Evolutionary conservation across 2,113 vertebrate genomes (phyloP).

Genomic region (Chlamydotis undulata): DNA sequence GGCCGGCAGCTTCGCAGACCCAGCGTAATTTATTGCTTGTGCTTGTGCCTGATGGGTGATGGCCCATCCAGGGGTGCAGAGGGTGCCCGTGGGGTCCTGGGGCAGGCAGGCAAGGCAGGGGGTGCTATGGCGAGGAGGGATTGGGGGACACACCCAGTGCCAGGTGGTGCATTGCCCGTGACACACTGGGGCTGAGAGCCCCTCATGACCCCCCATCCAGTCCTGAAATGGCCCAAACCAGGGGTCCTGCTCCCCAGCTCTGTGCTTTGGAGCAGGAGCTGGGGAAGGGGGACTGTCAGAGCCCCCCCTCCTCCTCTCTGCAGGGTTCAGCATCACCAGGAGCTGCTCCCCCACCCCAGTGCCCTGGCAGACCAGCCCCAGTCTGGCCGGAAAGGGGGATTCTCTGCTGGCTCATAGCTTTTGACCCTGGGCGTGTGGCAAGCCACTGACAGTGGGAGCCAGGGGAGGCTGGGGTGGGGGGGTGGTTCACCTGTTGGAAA

Average conservation of each 20-base stretch:
- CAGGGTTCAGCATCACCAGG: accelerated
- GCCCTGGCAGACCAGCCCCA: not conserved
- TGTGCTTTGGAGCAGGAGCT: not conserved
- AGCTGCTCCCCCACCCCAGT: not conserved
- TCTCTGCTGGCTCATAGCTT: not conserved
- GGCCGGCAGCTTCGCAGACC: not conserved
- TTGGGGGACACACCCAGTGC: too few relatives aligned
- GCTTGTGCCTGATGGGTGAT: not conserved
- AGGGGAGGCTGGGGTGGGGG: not conserved
- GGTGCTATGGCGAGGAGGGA: not conserved
- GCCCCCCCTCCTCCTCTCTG: not conserved
- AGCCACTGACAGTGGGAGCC: accelerated
- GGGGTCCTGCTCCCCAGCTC: not conserved
- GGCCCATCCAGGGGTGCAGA: accelerated
- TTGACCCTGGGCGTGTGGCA: not conserved
- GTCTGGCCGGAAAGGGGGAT: not conserved
- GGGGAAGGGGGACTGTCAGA: not conserved
- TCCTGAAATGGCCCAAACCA: not conserved
- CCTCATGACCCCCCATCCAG: not conserved
- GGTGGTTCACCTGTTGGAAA: not conserved
- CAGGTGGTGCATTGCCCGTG: not conserved
- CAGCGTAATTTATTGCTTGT: not conserved
- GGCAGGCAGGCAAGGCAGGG: not conserved
- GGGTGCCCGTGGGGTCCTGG: accelerated
- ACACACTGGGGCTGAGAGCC: not conserved